Conservation (phyloP, 2,888 invertebrate genomes). For the Lasioglossum calceatum region DNA sequence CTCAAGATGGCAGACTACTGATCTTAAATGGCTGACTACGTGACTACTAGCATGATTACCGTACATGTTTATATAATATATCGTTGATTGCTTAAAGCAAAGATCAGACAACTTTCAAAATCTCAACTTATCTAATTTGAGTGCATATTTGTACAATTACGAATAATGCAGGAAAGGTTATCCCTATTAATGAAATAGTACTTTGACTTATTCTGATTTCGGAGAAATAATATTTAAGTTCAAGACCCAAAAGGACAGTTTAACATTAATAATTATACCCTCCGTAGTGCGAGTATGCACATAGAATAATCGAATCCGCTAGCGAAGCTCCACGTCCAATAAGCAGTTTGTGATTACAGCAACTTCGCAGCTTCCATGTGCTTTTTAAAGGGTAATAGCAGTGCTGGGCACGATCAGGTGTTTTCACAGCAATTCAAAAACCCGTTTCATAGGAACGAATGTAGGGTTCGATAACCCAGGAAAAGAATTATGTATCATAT, state of each 20-base stretch:
- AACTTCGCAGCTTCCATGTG: neutral
- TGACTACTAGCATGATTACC: neutral
- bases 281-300: neutral
- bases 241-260: neutral
- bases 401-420: neutral
- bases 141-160: neutral
- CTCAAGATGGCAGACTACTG: neutral
- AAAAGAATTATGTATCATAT: constrained; percentile 26
- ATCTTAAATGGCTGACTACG: neutral
- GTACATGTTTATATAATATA: neutral
- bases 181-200: neutral
- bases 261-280: neutral
- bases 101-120: neutral
- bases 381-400: neutral
- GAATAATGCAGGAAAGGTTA: neutral
- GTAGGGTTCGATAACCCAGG: neutral
- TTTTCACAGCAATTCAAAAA: neutral
- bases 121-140: neutral
- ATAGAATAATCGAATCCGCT: neutral
- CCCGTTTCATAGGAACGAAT: neutral
- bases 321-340: neutral
- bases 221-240: neutral
- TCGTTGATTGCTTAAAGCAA: neutral
- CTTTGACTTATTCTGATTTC: neutral
- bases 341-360: neutral